These are phyloP conservation scores for Phanerotoma sp. DNA, from an alignment of 2,888 invertebrate species.

Conservation along the genomic window DNA sequence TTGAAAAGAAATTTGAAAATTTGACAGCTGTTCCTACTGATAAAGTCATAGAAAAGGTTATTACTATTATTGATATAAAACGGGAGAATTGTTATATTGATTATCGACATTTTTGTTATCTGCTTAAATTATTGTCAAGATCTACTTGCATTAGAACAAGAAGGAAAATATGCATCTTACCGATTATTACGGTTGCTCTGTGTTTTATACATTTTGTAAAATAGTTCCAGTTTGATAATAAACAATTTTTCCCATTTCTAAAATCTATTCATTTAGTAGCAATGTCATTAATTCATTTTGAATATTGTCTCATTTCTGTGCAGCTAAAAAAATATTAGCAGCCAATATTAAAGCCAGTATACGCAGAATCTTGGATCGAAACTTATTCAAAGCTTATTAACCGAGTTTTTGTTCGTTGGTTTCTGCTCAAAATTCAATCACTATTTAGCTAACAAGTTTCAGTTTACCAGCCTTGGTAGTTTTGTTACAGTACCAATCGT, in stretches of 20 bases:
- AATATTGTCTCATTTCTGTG: background rate
- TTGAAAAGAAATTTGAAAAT: background rate
- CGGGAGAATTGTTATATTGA: background rate
- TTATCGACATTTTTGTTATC: background rate
- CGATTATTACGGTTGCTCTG: background rate
- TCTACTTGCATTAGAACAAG: background rate
- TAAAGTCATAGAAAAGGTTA: background rate
- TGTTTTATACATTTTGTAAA: background rate
- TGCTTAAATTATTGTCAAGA: background rate
- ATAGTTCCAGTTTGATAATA: background rate
- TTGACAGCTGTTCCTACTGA: background rate
- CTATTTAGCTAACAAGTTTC: background rate
- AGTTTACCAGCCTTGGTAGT: background rate
- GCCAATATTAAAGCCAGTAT: background rate
- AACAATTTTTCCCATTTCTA: background rate
- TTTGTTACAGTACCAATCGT: too few species aligned
- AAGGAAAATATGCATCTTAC: background rate
- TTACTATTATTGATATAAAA: background rate
- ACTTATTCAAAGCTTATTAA: background rate
- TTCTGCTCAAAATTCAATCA: background rate
- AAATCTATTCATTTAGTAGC: background rate
- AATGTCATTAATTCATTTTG: background rate
- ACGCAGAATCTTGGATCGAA: background rate
- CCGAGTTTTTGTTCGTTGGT: background rate
- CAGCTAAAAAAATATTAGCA: background rate